These are phyloP conservation scores for Boloria euphrosyne DNA, from an alignment of 2,888 invertebrate genomes.

Conservation along the genomic window DNA sequence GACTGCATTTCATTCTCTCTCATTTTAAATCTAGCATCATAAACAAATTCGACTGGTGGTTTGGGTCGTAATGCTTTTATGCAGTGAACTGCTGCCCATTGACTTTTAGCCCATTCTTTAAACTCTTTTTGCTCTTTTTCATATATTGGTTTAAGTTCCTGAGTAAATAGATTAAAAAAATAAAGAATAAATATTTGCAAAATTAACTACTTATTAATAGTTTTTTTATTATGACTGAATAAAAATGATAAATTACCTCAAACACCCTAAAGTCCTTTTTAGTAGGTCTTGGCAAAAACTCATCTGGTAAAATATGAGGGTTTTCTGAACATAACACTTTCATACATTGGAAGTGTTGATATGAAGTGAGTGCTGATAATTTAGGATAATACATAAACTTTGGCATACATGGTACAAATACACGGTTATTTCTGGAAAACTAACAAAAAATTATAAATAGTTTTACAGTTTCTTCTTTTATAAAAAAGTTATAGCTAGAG, in stretches of 20 bases:
- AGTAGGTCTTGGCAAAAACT: constrained; percentile 50
- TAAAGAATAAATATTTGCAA: not conserved
- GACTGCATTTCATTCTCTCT: constrained; percentile 49
- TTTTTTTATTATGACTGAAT: not conserved
- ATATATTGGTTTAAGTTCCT: constrained; percentile 60
- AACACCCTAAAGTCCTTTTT: constrained; percentile 53
- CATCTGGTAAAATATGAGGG: constrained; percentile 50
- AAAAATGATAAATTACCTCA: constrained; percentile 53
- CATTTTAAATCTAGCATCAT: constrained; percentile 63
- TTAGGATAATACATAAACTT: constrained; percentile 53
- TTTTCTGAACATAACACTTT: constrained; percentile 56
- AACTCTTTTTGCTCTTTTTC: constrained; percentile 64
- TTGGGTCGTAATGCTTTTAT: constrained; percentile 62
- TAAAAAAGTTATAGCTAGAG: too few species aligned
- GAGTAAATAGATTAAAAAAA: too few species aligned
- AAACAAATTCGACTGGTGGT: constrained; percentile 57
- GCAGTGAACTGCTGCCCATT: constrained; percentile 61
- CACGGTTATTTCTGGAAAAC: constrained; percentile 26
- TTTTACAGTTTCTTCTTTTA: too few species aligned
- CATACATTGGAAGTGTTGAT: constrained; percentile 59
- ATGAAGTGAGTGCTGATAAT: constrained; percentile 52
- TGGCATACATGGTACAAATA: constrained; percentile 56
- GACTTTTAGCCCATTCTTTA: constrained; percentile 62
- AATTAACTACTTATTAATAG: not conserved
- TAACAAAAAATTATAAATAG: not conserved